Conservation (phyloP, 2,888 invertebrate species). For the Hymenopus coronatus region DNA sequence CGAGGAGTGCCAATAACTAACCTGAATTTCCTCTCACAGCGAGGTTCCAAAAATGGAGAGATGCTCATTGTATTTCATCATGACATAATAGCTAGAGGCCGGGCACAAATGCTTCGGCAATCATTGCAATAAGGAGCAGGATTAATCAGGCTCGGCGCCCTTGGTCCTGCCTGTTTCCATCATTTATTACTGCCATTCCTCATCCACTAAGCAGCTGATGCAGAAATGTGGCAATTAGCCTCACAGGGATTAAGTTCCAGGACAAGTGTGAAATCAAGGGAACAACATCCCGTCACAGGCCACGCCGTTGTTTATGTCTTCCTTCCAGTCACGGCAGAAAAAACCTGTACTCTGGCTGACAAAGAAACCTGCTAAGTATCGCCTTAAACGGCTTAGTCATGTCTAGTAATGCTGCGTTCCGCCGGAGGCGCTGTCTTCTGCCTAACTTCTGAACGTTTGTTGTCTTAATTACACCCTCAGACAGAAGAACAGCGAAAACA, state of each 20-base stretch:
- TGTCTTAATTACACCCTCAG: neutral
- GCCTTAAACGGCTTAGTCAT: neutral
- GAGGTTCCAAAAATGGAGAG: neutral
- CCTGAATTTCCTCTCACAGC: neutral
- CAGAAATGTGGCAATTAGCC: neutral
- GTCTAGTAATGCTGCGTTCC: neutral
- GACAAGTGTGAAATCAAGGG: neutral
- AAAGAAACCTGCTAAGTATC: neutral
- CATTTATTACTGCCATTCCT: neutral
- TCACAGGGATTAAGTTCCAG: neutral
- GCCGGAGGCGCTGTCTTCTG: neutral
- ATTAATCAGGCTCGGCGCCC: neutral
- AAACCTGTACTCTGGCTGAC: neutral
- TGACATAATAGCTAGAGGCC: neutral
- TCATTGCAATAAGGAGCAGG: neutral
- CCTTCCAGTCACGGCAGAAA: neutral
- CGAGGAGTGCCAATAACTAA: neutral
- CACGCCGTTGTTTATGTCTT: neutral
- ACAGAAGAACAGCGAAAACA: neutral
- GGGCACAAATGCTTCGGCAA: neutral
- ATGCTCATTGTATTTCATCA: neutral
- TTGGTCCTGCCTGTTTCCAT: neutral
- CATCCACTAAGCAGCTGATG: neutral
- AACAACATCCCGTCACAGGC: neutral
- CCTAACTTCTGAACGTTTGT: neutral